Evolutionary conservation across 2,888 invertebrate genomes (phyloP).

Genomic region (Limulus polyphemus): DNA sequence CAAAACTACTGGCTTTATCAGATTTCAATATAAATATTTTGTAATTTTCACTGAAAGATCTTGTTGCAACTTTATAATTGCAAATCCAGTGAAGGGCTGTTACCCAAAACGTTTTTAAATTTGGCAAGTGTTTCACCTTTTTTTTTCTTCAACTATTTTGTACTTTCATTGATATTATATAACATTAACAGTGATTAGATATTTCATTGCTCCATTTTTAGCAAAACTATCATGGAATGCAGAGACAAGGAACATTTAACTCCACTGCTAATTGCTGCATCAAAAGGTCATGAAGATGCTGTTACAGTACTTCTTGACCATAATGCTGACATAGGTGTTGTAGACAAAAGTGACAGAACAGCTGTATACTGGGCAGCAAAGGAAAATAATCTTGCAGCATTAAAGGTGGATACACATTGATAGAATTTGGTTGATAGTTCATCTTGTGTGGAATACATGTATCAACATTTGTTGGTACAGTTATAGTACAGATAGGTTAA

Average conservation of each 20-base stretch:
- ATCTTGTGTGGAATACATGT: too few species aligned
- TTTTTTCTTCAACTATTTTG: constrained; percentile 1
- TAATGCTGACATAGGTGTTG: constrained; percentile 31
- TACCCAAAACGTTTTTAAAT: background rate
- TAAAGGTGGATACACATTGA: constrained; percentile 30
- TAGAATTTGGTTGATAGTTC: too few species aligned
- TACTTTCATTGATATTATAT: constrained; percentile 4
- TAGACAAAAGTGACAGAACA: constrained; percentile 40
- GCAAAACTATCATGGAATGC: constrained; percentile 36
- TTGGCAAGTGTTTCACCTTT: constrained; percentile 8
- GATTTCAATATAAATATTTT: constrained; percentile 9
- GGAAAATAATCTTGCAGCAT: constrained; percentile 35
- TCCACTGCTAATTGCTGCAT: constrained; percentile 94
- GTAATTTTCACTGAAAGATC: constrained; percentile 1
- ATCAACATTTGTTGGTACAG: too few species aligned
- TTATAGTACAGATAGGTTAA: too few species aligned
- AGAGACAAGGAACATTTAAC: constrained; percentile 46
- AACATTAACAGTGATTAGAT: background rate
- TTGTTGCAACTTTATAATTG: background rate
- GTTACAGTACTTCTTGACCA: constrained; percentile 65
- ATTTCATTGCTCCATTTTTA: constrained; percentile 14
- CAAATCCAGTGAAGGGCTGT: background rate
- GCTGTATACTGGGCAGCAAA: constrained; percentile 39
- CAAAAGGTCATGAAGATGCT: constrained; percentile 84
- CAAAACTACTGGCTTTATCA: too few species aligned